Evolutionary conservation across 2,113 vertebrate genomes (phyloP), one percentile per base, ranked within the genome.

Genomic region (Lucifuga dentata): DNA sequence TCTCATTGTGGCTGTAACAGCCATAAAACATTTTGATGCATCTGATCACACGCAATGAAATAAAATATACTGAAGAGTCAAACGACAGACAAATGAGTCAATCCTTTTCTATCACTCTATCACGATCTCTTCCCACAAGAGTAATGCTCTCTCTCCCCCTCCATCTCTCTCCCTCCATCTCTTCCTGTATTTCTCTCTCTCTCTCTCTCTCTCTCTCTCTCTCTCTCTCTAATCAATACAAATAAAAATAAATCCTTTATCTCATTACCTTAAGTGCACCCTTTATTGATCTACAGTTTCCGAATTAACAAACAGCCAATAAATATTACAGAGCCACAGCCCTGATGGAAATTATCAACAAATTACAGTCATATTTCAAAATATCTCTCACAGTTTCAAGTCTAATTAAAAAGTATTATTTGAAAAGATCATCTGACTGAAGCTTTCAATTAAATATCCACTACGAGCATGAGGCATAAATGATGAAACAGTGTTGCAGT

Each of bases 371-470:
- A 24, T 55, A 69, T 55, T 68, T 85, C 78, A 80, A 83, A 78
- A 78, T 50, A 70, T 66, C 43, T 49, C 68, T 38, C 65, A 35
- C 59, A 73, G 41, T 64, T 61, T 83, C 61, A 16, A 60, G 68
- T 53, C 59, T 39, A 44, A 78, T 83, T 86, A 69, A 81, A 84
- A 79, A 80, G 59, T 60, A 79, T 81, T 51, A 78, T 83, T 88
- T 81, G 59, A 73, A 78, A 78, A 86, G 68, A 80, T 63, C 67
- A 73, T 57, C 48, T 74, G 67, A 81, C 50, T 77, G 69, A 84
- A 82, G 68, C 83, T 68, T 87, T 81, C 75, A 82, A 86, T 83
- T 85, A 86, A 83, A 86, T 78, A 81, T 85, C 85, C 64, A 60
- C 83, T 66, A 49, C 73, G 61, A 77, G 68, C 40, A 39, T 73